Evolutionary conservation across 2,797 vertebrate species (phyloP), one percentile per base, ranked within the genome.

Genomic region (Xenentodon cancila): DNA sequence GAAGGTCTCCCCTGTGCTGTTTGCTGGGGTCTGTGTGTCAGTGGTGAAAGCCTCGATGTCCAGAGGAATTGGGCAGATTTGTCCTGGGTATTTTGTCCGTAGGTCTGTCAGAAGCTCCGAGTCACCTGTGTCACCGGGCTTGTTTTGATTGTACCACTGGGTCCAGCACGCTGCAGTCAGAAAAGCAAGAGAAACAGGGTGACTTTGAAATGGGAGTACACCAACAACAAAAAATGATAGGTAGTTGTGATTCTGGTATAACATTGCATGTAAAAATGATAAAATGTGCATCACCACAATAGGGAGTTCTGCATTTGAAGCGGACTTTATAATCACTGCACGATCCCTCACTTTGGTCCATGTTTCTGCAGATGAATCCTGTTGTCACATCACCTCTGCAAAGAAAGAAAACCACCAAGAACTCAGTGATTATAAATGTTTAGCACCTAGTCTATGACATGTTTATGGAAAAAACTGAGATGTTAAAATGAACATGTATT

Each of bases 81-180:
- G 0, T 40, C 53, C 64, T 0, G 73, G 75, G 55, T 81, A n/a
- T 19, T 61, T 1, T 0, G 0, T 0, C 11, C 15, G 53, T 51
- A 84, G 53, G 17, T 7, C 0, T 0, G 0, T 52, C 21, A 82
- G 15, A 42, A 0, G 0, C 59, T 90, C 77, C 68, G 59, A 82
- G 82, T 88, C 85, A 1, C 76, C 78, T 1, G 51, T 48, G 21
- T 52, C 71, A 48, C 9, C 16, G 42, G 81, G 74, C 25, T 59
- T 0, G 9, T 85, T 76, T 4, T 59, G 19, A 71, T 86, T 37
- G 6, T 25, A 86, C 76, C 79, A 87, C 0, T 21, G 20, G 6
- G 79, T 89, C 85, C 85, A 88, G 60, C 82, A 85, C 59, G 75
- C 85, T 87, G 64, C 20, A 57, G n/a, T 7, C 45, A 63, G 32